Evolutionary conservation across 2,113 vertebrate species (phyloP), one percentile per base, ranked within the genome.

Genomic region (Alosa alosa): DNA sequence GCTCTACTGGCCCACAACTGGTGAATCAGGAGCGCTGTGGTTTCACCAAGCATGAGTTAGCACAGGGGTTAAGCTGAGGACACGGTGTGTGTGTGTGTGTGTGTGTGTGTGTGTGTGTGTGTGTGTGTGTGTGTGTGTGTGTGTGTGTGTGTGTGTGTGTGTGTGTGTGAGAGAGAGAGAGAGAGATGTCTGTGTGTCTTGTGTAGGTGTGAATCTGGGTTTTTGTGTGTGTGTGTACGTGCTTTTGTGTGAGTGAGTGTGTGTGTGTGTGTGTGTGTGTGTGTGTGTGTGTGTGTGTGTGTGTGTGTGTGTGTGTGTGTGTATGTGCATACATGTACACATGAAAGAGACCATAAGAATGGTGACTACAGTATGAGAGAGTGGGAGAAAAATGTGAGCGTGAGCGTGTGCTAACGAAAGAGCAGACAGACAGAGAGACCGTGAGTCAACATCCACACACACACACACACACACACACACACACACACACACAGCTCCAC

Each of bases 1-100:
- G 55, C 55, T 60, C 55, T 3, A n/a, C n/a, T 68, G 22, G n/a
- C 25, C 64, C n/a, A 25, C 64, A 68, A 25, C 64, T 68, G 20
- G 64, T 68, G 64, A 68, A n/a, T 68, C 64, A 68, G 64, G 64
- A 68, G 64, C 7, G 25, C 25, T 72, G 64, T 31, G 64, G 64
- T 72, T 72, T 72, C 64, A 72, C 64, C 1, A 15, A 72, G 64
- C 64, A 72, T 72, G 64, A 72, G 64, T 36, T 72, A 72, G 64
- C 64, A 72, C 8, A 64, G 64, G 64, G 25, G 64, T 72, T 9
- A 72, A 8, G 6, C 7, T 13, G n/a, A 7, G 64, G 64, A 72
- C 25, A 72, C 11, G 6, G 64, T 25, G 20, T 11, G 17, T 15
- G 22, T 64, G 60, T 64, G 60, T 64, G 60, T 25, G 20, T 64